phyloP scores from a whole-genome alignment of 2,797 vertebrate genomes.

The Xiphorhynchus erythropygius region DNA sequence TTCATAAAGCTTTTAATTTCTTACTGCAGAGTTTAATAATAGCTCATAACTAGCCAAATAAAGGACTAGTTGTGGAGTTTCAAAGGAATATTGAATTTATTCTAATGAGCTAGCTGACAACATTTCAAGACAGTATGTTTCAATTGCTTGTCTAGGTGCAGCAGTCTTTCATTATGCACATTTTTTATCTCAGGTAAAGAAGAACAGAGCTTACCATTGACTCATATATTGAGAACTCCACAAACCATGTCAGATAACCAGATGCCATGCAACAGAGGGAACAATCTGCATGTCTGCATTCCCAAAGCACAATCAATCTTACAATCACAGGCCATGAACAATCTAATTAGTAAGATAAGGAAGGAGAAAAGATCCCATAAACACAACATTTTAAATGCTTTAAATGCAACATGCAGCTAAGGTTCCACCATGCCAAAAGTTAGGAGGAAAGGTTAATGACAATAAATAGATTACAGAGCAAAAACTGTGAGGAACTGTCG shows the following conservation, averaged over 20 bases:
- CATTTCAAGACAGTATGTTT: not conserved
- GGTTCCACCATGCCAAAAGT: not conserved
- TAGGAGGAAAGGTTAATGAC: not conserved
- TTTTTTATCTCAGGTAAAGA: not conserved
- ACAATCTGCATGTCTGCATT: not conserved
- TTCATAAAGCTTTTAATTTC: not conserved
- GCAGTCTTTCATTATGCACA: not conserved
- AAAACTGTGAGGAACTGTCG: not conserved
- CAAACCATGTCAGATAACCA: not conserved
- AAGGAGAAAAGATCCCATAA: not conserved
- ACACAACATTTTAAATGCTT: not conserved
- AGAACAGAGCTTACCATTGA: not conserved
- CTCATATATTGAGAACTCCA: not conserved
- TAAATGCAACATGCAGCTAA: not conserved
- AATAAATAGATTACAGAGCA: not conserved
- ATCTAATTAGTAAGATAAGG: slow-evolving; percentile 22
- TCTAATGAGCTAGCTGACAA: not conserved
- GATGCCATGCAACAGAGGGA: not conserved
- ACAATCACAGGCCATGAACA: not conserved
- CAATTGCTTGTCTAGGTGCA: not conserved
- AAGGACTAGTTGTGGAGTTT: not conserved
- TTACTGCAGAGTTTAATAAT: not conserved
- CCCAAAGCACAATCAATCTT: not conserved
- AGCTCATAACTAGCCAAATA: not conserved
- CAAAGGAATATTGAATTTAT: not conserved